These are phyloP conservation scores for Potamarius usumacintae DNA, from an alignment of 2,113 vertebrate species.

Conservation along the genomic window DNA sequence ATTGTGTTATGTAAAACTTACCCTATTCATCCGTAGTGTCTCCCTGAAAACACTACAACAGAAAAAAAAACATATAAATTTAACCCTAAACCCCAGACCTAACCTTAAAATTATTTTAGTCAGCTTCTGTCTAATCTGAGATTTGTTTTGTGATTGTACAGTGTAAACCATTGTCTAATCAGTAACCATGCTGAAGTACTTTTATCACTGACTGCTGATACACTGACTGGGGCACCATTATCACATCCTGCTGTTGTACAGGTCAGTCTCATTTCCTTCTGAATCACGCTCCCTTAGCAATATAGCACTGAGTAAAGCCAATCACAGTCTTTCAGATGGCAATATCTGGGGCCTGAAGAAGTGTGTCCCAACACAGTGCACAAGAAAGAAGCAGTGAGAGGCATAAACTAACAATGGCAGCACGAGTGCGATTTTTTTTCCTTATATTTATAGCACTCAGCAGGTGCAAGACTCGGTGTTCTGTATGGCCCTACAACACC, in stretches of 20 bases:
- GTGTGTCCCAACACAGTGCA: constrained; percentile 6
- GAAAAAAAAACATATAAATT: neutral
- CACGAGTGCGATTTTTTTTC: constrained; percentile 54
- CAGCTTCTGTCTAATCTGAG: neutral
- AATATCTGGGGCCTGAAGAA: constrained; percentile 7
- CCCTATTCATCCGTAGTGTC: neutral
- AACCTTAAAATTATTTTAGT: neutral
- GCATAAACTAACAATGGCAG: constrained; percentile 79
- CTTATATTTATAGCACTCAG: constrained; percentile 95
- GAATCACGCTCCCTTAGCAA: neutral
- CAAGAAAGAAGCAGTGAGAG: constrained; percentile 39
- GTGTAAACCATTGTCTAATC: neutral
- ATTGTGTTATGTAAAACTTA: neutral
- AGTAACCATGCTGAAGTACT: neutral
- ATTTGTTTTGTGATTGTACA: neutral
- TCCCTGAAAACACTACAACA: neutral
- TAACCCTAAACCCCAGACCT: neutral
- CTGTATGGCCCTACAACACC: constrained; percentile 88
- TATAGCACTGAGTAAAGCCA: neutral
- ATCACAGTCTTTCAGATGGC: constrained; percentile 11
- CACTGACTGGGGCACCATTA: neutral
- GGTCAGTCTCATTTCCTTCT: neutral
- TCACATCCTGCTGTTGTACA: constrained; percentile 5
- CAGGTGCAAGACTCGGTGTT: constrained; percentile 83
- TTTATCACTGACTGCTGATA: neutral